phyloP scores from a whole-genome alignment of 2,888 invertebrate species.

The Cloeon dipterum region DNA sequence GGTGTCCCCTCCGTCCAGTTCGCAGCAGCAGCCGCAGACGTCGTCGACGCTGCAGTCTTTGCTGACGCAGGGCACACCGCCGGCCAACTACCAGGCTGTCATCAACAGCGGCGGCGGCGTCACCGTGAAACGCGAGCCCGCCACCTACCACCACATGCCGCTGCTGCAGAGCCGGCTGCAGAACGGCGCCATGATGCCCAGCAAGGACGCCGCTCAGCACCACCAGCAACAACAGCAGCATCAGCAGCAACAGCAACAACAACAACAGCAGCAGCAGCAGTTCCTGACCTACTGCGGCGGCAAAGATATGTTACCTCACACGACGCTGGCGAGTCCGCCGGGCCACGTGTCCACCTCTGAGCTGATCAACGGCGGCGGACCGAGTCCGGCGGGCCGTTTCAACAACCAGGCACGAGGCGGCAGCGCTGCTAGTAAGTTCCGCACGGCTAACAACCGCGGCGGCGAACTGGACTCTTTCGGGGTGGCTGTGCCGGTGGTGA shows the following conservation, averaged over 20 bases:
- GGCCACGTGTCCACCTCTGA: constrained; percentile 49
- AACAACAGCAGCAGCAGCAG: constrained; percentile 4
- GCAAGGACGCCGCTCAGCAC: constrained; percentile 42
- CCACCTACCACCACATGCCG: constrained; percentile 42
- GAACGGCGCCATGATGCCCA: constrained; percentile 26
- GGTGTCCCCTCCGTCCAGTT: constrained; percentile 21
- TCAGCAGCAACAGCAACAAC: neutral
- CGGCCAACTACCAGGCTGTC: constrained; percentile 7
- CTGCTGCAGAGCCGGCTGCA: constrained; percentile 57
- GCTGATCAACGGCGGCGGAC: constrained; percentile 5
- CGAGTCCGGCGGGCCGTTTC: constrained; percentile 8
- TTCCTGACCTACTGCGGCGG: constrained; percentile 1
- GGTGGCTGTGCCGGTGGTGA: neutral
- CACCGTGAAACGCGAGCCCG: constrained; percentile 10
- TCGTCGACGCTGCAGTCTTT: constrained; percentile 54
- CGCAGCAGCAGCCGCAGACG: constrained; percentile 27
- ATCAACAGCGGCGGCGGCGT: constrained; percentile 8
- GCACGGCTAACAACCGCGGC: neutral
- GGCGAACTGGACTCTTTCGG: neutral
- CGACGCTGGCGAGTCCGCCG: constrained; percentile 54
- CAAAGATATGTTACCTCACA: constrained; percentile 13
- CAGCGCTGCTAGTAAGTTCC: constrained; percentile 2
- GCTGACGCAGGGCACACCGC: constrained; percentile 22
- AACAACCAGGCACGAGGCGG: constrained; percentile 8
- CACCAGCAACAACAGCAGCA: constrained; percentile 4